A percentile compares a stretch with the other conserved stretches of the same genome.
Evolutionary conservation across 2,888 invertebrate species (phyloP).

Genomic region (Masnerella sp.): DNA sequence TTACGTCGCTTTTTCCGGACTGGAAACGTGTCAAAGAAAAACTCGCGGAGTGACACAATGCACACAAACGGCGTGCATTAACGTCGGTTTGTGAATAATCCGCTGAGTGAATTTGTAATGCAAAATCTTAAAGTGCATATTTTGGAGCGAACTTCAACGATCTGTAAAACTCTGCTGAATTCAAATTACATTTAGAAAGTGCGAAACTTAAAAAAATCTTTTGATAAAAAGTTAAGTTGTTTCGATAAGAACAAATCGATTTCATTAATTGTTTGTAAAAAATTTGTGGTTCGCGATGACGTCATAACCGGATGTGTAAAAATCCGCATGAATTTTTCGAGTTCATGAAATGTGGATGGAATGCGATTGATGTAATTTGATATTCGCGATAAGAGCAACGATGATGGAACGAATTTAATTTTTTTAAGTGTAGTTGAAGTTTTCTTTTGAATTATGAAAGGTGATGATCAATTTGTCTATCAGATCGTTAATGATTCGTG

Average conservation of each 20-base stretch:
- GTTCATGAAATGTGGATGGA: too few species aligned
- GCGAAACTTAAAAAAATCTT: constrained; percentile 22
- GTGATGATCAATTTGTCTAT: too few species aligned
- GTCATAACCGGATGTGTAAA: constrained; percentile 6
- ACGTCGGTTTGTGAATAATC: constrained; percentile 10
- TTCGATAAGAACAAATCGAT: constrained; percentile 21
- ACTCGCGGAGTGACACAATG: constrained; percentile 12
- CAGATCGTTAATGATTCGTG: too few species aligned
- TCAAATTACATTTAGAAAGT: constrained; percentile 32
- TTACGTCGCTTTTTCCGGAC: constrained; percentile 1
- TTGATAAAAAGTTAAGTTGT: not conserved
- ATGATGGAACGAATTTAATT: too few species aligned
- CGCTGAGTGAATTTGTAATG: constrained; percentile 24
- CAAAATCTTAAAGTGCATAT: constrained; percentile 26
- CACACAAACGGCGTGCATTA: constrained; percentile 9
- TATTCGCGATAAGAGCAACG: too few species aligned
- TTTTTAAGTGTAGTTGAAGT: too few species aligned
- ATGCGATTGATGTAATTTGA: too few species aligned
- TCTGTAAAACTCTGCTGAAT: constrained; percentile 23
- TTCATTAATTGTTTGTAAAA: too few species aligned
- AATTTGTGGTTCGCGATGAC: too few species aligned
- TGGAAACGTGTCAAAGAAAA: constrained; percentile 18
- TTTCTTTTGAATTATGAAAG: too few species aligned
- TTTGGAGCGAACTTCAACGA: constrained; percentile 32
- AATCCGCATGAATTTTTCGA: constrained; percentile 5